A percentile compares a stretch with the other conserved stretches of the same genome.
phyloP scores from a whole-genome alignment of 2,888 invertebrate genomes.

The Adela reaumurella region DNA sequence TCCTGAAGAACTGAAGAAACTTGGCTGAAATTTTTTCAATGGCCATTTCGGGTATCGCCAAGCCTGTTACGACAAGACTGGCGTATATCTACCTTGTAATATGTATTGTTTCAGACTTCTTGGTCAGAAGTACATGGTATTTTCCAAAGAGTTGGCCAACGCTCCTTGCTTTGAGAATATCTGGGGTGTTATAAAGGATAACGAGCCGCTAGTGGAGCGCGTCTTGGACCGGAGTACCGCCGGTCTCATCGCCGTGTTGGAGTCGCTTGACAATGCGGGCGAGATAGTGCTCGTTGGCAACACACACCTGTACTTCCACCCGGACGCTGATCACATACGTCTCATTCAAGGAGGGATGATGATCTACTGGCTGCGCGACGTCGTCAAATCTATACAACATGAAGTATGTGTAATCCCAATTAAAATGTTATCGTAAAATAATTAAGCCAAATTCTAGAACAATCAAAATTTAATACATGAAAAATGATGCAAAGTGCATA shows the following conservation, averaged over 20 bases:
- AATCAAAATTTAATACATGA: too few relatives aligned
- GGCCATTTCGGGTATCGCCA: too few relatives aligned
- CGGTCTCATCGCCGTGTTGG: slow-evolving; percentile 59
- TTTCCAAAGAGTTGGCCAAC: slow-evolving; percentile 57
- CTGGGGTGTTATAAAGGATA: slow-evolving; percentile 59
- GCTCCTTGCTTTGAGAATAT: slow-evolving; percentile 51
- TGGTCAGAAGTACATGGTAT: slow-evolving; percentile 48
- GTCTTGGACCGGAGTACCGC: slow-evolving; percentile 65
- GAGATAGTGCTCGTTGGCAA: slow-evolving; percentile 71
- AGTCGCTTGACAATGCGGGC: slow-evolving; percentile 51
- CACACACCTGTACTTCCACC: slow-evolving; percentile 92
- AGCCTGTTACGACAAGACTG: too few relatives aligned
- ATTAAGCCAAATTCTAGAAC: too few relatives aligned
- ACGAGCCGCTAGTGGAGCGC: slow-evolving; percentile 53
- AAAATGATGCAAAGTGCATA: too few relatives aligned
- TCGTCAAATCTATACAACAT: slow-evolving; percentile 35
- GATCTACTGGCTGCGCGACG: slow-evolving; percentile 64
- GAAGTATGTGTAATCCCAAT: slow-evolving; percentile 20
- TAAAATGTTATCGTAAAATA: too few relatives aligned
- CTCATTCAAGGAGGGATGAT: slow-evolving; percentile 77
- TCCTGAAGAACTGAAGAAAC: too few relatives aligned
- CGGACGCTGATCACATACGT: slow-evolving; percentile 85
- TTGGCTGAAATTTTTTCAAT: too few relatives aligned
- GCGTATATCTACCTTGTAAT: too few relatives aligned
- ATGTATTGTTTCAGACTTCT: slow-evolving; percentile 34